Conservation (phyloP, 2,888 invertebrate species). For the Agrochola macilenta region DNA sequence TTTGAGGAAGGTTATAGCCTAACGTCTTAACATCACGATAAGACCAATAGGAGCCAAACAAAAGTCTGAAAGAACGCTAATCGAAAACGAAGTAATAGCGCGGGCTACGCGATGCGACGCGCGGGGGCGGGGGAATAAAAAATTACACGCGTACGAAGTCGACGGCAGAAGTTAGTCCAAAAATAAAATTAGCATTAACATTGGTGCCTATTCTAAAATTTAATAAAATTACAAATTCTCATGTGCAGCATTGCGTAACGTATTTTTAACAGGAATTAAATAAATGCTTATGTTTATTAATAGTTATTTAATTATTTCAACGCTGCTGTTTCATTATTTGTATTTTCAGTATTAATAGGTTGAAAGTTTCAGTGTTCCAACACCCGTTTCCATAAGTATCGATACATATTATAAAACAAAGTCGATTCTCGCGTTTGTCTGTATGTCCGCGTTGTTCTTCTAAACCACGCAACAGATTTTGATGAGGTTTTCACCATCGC, state of each 20-base stretch:
- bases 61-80: background rate
- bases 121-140: background rate
- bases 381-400: background rate
- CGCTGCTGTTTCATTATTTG: background rate
- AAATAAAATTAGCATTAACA: background rate
- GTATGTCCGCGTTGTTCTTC: too few species aligned
- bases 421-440: too few species aligned
- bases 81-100: background rate
- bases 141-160: background rate
- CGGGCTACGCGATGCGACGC: background rate
- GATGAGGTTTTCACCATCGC: too few species aligned
- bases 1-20: too few species aligned
- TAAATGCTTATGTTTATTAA: background rate
- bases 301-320: background rate
- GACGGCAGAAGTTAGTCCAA: too few species aligned
- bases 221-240: slow-evolving; percentile 3
- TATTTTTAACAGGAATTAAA: background rate
- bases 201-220: background rate
- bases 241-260: slow-evolving; percentile 18
- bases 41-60: too few species aligned
- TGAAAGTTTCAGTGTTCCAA: background rate
- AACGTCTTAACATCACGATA: too few species aligned
- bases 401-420: too few species aligned
- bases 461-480: too few species aligned
- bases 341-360: background rate